Percentiles rank a stretch among this genome's conserved stretches.
Conservation (phyloP, 1,140 invertebrate species). For the Drosophila equinoxialis region DNA sequence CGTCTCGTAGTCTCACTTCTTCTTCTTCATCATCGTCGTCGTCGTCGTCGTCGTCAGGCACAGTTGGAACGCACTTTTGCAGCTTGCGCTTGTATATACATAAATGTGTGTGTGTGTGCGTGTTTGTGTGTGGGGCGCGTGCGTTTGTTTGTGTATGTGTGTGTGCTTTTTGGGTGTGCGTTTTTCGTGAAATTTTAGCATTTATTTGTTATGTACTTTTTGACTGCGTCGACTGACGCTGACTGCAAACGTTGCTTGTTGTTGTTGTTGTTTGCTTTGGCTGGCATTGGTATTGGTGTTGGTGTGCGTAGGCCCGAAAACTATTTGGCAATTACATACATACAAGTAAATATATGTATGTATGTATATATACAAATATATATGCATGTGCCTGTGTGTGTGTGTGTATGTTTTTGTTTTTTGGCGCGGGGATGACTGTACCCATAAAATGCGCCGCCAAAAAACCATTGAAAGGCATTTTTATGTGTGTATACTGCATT, state of each 20-base stretch:
- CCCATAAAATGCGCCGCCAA: slow-evolving; percentile 43
- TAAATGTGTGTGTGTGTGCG: slow-evolving; percentile 21
- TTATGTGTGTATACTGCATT: slow-evolving; percentile 75
- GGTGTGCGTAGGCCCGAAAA: slow-evolving; percentile 70
- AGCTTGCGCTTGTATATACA: slow-evolving; percentile 68
- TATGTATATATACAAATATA: slow-evolving; percentile 3
- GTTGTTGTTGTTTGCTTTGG: slow-evolving; percentile 34
- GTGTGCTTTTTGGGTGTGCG: slow-evolving; percentile 69
- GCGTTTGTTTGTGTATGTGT: slow-evolving; percentile 45
- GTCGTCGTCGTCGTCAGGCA: not conserved
- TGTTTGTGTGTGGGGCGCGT: slow-evolving; percentile 46
- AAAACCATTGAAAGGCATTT: not conserved
- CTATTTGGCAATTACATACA: slow-evolving; percentile 79
- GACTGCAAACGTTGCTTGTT: slow-evolving; percentile 44
- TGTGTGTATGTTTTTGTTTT: slow-evolving; percentile 36
- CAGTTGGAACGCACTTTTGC: slow-evolving; percentile 71
- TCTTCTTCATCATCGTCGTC: too few relatives aligned
- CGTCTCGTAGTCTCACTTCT: not conserved
- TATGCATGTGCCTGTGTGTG: slow-evolving; percentile 9
- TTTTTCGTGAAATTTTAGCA: slow-evolving; percentile 80
- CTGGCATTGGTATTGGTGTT: slow-evolving; percentile 16
- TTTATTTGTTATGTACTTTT: slow-evolving; percentile 79
- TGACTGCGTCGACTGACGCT: slow-evolving; percentile 50
- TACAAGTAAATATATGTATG: slow-evolving; percentile 28
- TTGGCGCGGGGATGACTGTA: slow-evolving; percentile 14